Evolutionary conservation across 1,140 invertebrate species (phyloP).

Genomic region (Brachionus paranguensis): DNA sequence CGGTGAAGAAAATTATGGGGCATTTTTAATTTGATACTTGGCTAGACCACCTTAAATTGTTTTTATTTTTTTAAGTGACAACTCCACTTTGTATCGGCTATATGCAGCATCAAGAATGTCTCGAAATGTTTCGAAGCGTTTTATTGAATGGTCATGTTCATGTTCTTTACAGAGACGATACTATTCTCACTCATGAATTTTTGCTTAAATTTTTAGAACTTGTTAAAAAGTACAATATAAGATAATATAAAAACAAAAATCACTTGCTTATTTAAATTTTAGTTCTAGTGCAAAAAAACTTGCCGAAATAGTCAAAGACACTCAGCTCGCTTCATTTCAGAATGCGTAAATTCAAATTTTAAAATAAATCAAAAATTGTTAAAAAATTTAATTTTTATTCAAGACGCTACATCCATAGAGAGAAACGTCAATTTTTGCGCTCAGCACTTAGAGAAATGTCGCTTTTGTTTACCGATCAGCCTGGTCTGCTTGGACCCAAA

Average conservation of each 20-base stretch:
- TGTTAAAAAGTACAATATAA: slow-evolving; percentile 68
- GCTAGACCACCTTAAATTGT: too few relatives aligned
- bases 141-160: slow-evolving; percentile 88
- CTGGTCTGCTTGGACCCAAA: slow-evolving; percentile 69
- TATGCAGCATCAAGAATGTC: slow-evolving; percentile 38
- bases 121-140: slow-evolving; percentile 82
- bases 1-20: too few relatives aligned
- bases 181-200: slow-evolving; percentile 87
- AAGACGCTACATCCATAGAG: slow-evolving; percentile 76
- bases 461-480: slow-evolving; percentile 91
- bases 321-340: slow-evolving; percentile 3
- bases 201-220: slow-evolving; percentile 86
- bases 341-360: slow-evolving; percentile 1
- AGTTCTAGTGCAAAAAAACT: slow-evolving; percentile 28
- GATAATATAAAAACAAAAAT: neutral
- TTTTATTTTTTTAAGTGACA: neutral
- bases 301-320: slow-evolving; percentile 22
- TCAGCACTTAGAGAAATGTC: slow-evolving; percentile 90
- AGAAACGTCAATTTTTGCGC: slow-evolving; percentile 88
- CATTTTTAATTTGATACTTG: too few relatives aligned
- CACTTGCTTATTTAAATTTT: neutral
- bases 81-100: slow-evolving; percentile 24
- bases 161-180: slow-evolving; percentile 91
- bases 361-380: neutral
- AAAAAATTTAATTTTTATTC: neutral